Base-by-base conservation (phyloP, 2,113 vertebrate species). In the Psettodes erumei region DNA sequence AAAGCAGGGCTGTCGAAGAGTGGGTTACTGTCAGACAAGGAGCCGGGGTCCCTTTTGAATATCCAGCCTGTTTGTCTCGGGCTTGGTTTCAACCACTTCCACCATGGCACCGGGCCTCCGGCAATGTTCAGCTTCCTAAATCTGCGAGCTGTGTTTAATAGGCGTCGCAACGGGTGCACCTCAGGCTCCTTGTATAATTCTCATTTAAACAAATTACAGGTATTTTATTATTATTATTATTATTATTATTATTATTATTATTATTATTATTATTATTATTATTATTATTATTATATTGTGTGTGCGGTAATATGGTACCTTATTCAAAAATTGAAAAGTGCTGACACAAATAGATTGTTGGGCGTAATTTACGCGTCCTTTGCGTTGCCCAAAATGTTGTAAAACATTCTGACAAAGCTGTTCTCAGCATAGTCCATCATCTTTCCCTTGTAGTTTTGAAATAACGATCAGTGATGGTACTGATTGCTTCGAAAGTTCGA, bases 61-160 rank as follows among this genome's bases (percentile, higher is more conserved):
- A 86, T 83, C 60, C 63, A 72, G 75, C 67, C 73, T 81, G 84
- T 86, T 88, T 88, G 83, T 82, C 76, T 86, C 56, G 58, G 79
- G 71, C 86, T 87, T 64, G 78, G 85, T 86, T 88, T 82, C 79
- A 78, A 85, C 83, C 86, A 77, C 85, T 81, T 81, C 77, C 75
- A 88, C 45, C 74, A 28, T 8, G 59, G 66, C 82, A 67, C 50
- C 42, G 58, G 88, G 85, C 88, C 90, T 69, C 56, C 37, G 86
- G 89, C 86, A 64, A 45, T 33, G 51, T 54, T 61, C 61, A 69
- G 56, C 76, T 70, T 75, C 61, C 69, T 80, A 61, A 81, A 85
- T 78, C 73, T 71, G 71, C 62, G 47, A 79, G 75, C 61, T 81
- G 54, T 53, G 79, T 78, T 85, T 82, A 85, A 85, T 66, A 83